A percentile compares a stretch with the other conserved stretches of the same genome.
phyloP scores from a whole-genome alignment of 2,888 invertebrate genomes.

The Calameuta idolon region DNA sequence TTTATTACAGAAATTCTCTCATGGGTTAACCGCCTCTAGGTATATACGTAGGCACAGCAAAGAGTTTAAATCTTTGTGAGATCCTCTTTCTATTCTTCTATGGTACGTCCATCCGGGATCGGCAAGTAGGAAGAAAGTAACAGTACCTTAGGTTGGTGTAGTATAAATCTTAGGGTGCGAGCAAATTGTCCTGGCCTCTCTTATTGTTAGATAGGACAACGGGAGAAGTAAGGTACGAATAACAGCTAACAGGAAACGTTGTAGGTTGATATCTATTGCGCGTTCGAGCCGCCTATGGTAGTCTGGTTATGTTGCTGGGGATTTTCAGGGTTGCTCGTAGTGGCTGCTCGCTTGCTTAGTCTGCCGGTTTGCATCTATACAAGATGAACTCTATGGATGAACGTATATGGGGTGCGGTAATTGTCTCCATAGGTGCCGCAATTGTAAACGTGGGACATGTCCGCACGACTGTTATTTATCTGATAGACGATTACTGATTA shows the following conservation, averaged over 20 bases:
- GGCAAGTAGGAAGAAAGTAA: conserved; percentile 15
- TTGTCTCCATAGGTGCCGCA: conserved; percentile 57
- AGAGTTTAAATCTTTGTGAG: background rate
- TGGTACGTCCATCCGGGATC: conserved; percentile 11
- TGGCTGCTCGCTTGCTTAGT: background rate
- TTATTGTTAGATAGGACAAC: conserved; percentile 46
- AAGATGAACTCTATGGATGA: conserved; percentile 55
- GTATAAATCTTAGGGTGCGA: conserved; percentile 59
- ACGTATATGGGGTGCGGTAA: conserved; percentile 62
- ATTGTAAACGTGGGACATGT: background rate
- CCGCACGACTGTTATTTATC: background rate
- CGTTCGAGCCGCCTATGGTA: conserved; percentile 36
- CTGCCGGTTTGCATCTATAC: conserved; percentile 32
- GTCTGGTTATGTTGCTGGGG: conserved; percentile 43
- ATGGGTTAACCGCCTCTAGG: background rate
- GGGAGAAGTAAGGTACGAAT: conserved; percentile 42
- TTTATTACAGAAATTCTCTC: background rate
- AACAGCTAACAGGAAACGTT: conserved; percentile 62
- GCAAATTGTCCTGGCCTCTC: conserved; percentile 54
- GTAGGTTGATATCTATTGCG: conserved; percentile 31
- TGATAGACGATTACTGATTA: background rate
- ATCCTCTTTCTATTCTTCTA: background rate
- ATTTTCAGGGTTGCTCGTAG: conserved; percentile 11
- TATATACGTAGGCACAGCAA: background rate
- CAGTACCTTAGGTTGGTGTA: conserved; percentile 23